These are phyloP conservation scores for Branchellion lobata DNA, from an alignment of 2,888 invertebrate species.

Conservation along the genomic window DNA sequence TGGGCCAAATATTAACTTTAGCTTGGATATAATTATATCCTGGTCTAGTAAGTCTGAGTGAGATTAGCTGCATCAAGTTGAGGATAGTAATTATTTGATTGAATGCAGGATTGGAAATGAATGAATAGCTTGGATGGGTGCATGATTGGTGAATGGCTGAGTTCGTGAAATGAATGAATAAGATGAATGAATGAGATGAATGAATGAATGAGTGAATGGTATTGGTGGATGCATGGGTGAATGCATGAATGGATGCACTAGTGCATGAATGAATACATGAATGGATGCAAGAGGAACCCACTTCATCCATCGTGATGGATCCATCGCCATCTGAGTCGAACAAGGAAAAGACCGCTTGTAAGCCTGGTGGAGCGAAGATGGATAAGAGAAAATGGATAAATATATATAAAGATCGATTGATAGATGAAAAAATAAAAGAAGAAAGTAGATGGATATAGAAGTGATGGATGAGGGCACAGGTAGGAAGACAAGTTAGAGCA, in stretches of 20 bases:
- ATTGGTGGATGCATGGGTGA: not conserved
- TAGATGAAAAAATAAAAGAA: not conserved
- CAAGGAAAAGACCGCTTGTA: constrained; percentile 45
- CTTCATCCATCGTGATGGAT: constrained; percentile 49
- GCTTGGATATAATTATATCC: too few relatives aligned
- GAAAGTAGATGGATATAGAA: not conserved
- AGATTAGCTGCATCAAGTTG: too few relatives aligned
- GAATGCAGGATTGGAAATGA: too few relatives aligned
- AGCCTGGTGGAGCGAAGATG: constrained; percentile 27
- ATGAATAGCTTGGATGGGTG: too few relatives aligned
- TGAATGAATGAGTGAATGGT: not conserved
- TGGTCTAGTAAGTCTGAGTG: too few relatives aligned
- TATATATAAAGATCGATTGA: not conserved
- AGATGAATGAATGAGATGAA: not conserved
- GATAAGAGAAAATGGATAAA: not conserved
- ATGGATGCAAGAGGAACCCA: too few relatives aligned
- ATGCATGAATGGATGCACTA: not conserved
- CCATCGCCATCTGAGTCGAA: constrained; percentile 51
- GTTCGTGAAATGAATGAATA: not conserved
- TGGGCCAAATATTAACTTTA: too few relatives aligned
- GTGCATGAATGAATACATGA: too few relatives aligned
- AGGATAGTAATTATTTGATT: too few relatives aligned
- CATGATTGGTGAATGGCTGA: too few relatives aligned
- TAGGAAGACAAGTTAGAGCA: not conserved
- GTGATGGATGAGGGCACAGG: not conserved